Evolutionary conservation across 2,888 invertebrate genomes (phyloP), one percentile per base, ranked within the genome.

Genomic region (Tetropium fuscum): DNA sequence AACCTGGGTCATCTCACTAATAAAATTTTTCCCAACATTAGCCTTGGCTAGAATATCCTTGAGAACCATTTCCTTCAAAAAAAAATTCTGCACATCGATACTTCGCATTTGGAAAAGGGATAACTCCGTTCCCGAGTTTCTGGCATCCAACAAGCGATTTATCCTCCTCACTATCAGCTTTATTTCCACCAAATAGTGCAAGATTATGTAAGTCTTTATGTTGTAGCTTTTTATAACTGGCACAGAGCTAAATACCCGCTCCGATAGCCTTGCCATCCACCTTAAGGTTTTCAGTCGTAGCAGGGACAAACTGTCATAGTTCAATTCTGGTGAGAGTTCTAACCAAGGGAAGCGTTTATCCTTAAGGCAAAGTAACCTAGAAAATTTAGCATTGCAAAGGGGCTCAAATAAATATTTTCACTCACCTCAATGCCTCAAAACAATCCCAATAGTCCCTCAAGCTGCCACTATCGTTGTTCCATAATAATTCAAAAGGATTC

Each of bases 401-500:
- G n/a, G n/a, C n/a, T n/a, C n/a, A n/a, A n/a, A n/a, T n/a, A n/a
- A n/a, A n/a, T n/a, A n/a, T n/a, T n/a, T n/a, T 32, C 7, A 45
- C 6, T 20, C 65, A 79, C 80, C 80, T 75, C 27, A 79, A 65
- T 16, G 74, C 65, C 68, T 81, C 81, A 16, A 81, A 74, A 60
- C 79, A 80, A 60, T 81, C 81, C 79, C 78, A 79, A 65, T 75
- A 72, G 20, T 72, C 66, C 30, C 55, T 54, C 40, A 81, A 68
- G 57, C 68, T 75, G 16, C 67, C 68, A 11, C 61, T 68, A n/a
- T 60, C 43, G 58, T 78, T 78, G 3, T 73, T 63, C 71, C 77
- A 70, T 11, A 81, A 58, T 32, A 74, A 48, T 27, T 74, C 59
- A 13, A 80, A 68, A 1, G 78, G 77, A 53, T 80, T 70, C 44